Evolutionary conservation across 2,113 vertebrate genomes (phyloP), one percentile per base, ranked within the genome.

Genomic region (Forbesichthys papilliferus): DNA sequence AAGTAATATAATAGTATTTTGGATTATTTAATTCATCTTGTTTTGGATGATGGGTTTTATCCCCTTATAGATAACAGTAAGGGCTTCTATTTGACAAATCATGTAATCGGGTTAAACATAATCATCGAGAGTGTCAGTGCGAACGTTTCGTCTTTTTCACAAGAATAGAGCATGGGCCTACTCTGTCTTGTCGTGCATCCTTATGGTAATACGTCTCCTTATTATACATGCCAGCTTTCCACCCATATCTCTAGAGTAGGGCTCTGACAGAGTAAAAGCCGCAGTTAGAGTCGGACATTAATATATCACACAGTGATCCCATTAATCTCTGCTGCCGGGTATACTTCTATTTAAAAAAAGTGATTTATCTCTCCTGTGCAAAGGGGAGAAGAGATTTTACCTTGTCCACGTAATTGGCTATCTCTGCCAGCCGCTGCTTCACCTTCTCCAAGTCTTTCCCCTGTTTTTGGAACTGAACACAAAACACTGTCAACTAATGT

Each of bases 391-490:
- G 46, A 75, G 74, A 55, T 73, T 93, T 93, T 92, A 99, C 98
- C 96, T 98, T 99, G 86, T 99, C 98, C 59, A 96, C 98, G 5
- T 98, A 97, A 92, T 99, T 99, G 75, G 96, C 96, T 20, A 99
- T 98, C 91, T 99, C 98, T 82, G 96, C 95, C 83, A 98, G 92
- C 69, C 97, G 91, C 86, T 97, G 96, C 78, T 98, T 98, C 61
- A 98, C 95, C 89, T 94, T 98, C 65, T 97, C 96, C 93, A 98
- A 87, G 18, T 99, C 96, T 64, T 95, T 97, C 68, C 98, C 97
- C 78, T 98, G 98, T 87, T 95, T 98, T 94, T 98, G 97, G 93
- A 96, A 98, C 98, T 99, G 80, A 85, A 80, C 82, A 69, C 3
- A 74, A 75, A 77, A 86, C 47, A 11, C 36, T 11, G 36, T 42